phyloP scores from a whole-genome alignment of 2,888 invertebrate genomes.

The Chromoteleia sp. region DNA sequence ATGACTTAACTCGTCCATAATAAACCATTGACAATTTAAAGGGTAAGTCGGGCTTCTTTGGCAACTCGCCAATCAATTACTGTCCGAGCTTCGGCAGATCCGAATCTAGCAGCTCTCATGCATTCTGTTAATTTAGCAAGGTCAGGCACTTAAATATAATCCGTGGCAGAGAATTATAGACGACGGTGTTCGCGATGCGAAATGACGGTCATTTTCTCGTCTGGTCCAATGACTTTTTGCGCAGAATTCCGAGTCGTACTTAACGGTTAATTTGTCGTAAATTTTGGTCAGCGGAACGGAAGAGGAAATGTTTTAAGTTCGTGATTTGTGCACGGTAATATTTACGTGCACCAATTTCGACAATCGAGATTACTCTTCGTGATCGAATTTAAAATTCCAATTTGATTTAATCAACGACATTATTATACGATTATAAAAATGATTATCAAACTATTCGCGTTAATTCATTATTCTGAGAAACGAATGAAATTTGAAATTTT shows the following conservation, averaged over 20 bases:
- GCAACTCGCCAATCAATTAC: conserved; percentile 61
- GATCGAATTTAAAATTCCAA: too few species aligned
- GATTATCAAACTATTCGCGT: too few species aligned
- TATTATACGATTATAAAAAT: too few species aligned
- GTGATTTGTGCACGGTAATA: conserved; percentile 8
- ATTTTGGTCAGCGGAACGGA: conserved; percentile 21
- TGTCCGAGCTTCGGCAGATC: conserved; percentile 49
- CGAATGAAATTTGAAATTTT: too few species aligned
- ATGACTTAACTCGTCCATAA: conserved; percentile 48
- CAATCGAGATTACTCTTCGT: too few species aligned
- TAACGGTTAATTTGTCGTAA: conserved; percentile 31
- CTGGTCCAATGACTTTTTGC: conserved; percentile 45
- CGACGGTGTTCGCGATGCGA: conserved; percentile 12
- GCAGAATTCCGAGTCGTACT: conserved; percentile 13
- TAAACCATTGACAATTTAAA: conserved; percentile 50
- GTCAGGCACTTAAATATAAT: conserved; percentile 54
- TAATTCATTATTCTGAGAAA: too few species aligned
- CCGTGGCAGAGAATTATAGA: conserved; percentile 45
- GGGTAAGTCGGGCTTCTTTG: conserved; percentile 40
- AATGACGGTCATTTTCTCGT: conserved; percentile 36
- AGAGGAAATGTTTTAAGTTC: not conserved
- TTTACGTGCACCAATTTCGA: not conserved
- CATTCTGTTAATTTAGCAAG: conserved; percentile 64
- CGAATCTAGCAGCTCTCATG: conserved; percentile 54
- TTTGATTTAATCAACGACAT: too few species aligned